Percentiles rank a stretch among this genome's conserved stretches.
These are phyloP conservation scores for Gambelia wislizenii DNA, from an alignment of 2,797 vertebrate species.

Conservation along the genomic window DNA sequence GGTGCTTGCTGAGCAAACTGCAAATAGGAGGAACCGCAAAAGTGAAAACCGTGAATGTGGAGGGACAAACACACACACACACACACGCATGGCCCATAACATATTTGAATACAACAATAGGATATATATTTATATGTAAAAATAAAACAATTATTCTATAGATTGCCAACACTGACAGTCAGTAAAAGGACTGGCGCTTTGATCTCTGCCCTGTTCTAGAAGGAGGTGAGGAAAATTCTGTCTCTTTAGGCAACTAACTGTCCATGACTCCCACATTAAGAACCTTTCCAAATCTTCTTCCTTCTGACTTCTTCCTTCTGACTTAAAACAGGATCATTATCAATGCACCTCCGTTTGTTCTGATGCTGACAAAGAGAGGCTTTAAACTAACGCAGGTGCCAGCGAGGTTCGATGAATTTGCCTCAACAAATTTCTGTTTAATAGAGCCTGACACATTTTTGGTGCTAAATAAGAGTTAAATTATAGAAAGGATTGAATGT, in stretches of 20 bases:
- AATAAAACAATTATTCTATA: neutral
- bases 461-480: neutral
- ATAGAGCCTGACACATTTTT: neutral
- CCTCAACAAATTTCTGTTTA: neutral
- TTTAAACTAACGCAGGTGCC: neutral
- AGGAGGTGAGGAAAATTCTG: neutral
- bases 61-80: no score
- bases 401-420: neutral
- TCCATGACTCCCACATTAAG: neutral
- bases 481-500: neutral
- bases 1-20: no score
- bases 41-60: no score
- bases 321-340: conserved; percentile 5
- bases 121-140: neutral
- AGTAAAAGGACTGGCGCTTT: neutral
- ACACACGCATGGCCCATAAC: neutral
- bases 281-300: neutral
- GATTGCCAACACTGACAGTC: neutral
- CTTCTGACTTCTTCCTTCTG: neutral
- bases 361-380: neutral
- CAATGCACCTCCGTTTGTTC: conserved; percentile 3
- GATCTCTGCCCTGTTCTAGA: neutral
- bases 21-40: no score
- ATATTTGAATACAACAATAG: neutral
- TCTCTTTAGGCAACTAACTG: neutral